A percentile compares a stretch with the other conserved stretches of the same genome.
phyloP scores from a whole-genome alignment of 2,113 vertebrate species.

The Protomyctophum bolini region DNA sequence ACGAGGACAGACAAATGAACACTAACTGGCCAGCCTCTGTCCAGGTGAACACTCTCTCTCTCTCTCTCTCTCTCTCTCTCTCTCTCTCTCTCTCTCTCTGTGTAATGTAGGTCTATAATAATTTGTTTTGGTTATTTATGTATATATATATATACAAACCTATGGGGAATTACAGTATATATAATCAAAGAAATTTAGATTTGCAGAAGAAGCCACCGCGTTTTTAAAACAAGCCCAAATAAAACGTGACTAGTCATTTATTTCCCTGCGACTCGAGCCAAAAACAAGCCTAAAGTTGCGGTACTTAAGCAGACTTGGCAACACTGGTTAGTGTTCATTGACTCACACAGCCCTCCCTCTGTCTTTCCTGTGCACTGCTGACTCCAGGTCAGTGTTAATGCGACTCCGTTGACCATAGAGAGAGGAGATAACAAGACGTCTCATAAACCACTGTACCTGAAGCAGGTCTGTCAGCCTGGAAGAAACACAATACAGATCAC shows the following conservation, averaged over 20 bases:
- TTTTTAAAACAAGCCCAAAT: no score
- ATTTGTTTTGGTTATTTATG: no score
- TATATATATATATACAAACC: no score
- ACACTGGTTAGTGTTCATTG: not conserved
- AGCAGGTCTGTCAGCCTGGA: conserved; percentile 92
- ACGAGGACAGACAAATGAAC: conserved; percentile 94
- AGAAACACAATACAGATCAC: conserved; percentile 98
- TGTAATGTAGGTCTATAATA: no score
- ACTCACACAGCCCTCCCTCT: not conserved
- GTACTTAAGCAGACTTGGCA: no score
- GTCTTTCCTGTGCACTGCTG: not conserved
- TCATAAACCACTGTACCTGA: conserved; percentile 93
- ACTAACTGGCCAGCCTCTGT: conserved; percentile 96
- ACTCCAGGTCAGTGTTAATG: conserved; percentile 90
- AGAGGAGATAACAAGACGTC: conserved; percentile 94
- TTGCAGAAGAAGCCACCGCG: no score
- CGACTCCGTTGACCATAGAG: conserved; percentile 90
- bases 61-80: not conserved
- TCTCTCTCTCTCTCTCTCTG: not conserved
- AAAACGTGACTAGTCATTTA: no score
- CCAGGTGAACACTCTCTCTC: conserved; percentile 71
- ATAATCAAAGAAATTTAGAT: no score
- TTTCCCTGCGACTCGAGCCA: no score
- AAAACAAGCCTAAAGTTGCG: no score
- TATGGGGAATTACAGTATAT: no score